These are phyloP conservation scores for Ramazzottius varieornatus DNA, from an alignment of 2,888 invertebrate genomes.

Conservation along the genomic window DNA sequence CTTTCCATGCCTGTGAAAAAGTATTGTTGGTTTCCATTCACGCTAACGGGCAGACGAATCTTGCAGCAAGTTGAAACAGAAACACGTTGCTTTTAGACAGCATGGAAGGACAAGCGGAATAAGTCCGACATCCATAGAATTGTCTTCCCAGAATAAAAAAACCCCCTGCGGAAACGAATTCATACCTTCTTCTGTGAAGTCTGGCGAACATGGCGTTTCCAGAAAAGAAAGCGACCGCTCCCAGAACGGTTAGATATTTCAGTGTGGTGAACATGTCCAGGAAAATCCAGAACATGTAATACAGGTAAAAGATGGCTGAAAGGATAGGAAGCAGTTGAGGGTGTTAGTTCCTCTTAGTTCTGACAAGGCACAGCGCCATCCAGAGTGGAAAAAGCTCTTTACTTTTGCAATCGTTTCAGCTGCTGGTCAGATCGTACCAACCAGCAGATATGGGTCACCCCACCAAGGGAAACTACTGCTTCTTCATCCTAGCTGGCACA, in stretches of 20 bases:
- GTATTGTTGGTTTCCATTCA: too few species aligned
- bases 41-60: too few species aligned
- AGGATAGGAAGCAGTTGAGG: neutral
- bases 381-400: slow-evolving; percentile 6
- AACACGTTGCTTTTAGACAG: neutral
- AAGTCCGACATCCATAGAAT: neutral
- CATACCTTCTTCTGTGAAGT: neutral
- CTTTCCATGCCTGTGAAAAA: too few species aligned
- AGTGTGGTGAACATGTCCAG: slow-evolving; percentile 87
- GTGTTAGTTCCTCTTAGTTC: neutral
- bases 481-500: too few species aligned
- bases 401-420: neutral
- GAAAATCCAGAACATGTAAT: slow-evolving; percentile 67
- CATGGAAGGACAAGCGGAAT: neutral
- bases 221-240: slow-evolving; percentile 61
- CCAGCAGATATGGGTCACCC: neutral
- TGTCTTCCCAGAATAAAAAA: too few species aligned
- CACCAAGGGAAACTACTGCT: neutral
- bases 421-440: slow-evolving; percentile 8
- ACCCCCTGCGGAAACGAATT: too few species aligned
- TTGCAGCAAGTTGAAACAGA: too few species aligned
- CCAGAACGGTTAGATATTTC: slow-evolving; percentile 58
- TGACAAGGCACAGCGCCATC: slow-evolving; percentile 2
- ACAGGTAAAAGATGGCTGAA: slow-evolving; percentile 45
- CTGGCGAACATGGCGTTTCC: slow-evolving; percentile 53